These are phyloP conservation scores for Escarpia spicata DNA, from an alignment of 2,888 invertebrate genomes.

Conservation along the genomic window DNA sequence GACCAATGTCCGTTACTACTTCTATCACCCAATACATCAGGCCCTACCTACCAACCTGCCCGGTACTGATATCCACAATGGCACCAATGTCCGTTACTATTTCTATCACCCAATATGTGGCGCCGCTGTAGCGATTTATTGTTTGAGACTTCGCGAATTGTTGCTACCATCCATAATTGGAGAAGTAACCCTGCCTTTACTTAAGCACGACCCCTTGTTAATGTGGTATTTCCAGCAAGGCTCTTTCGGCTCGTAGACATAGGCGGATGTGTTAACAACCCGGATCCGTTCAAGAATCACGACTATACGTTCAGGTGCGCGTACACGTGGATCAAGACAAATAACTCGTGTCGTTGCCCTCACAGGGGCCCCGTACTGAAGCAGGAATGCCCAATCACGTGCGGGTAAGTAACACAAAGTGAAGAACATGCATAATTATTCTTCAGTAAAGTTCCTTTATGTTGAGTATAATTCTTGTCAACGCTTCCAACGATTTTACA, in stretches of 20 bases:
- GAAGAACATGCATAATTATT: no score
- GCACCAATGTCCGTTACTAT: no score
- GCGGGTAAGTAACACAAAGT: not conserved
- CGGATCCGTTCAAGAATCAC: not conserved
- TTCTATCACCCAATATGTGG: no score
- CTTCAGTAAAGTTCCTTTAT: no score
- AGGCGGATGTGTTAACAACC: not conserved
- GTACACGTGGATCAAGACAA: not conserved
- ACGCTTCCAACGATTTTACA: no score
- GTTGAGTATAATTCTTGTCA: no score
- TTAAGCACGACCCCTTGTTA: not conserved
- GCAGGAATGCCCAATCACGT: not conserved
- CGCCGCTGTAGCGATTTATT: no score
- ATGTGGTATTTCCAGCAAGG: not conserved
- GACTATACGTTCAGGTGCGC: not conserved
- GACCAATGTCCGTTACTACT: no score
- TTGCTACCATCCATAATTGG: not conserved
- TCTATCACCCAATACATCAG: no score
- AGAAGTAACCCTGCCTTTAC: not conserved
- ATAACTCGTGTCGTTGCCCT: not conserved
- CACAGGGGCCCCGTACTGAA: not conserved
- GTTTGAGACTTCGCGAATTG: no score
- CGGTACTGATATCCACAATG: no score
- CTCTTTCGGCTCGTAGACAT: not conserved
- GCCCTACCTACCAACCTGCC: no score